phyloP scores from a whole-genome alignment of 1,140 invertebrate species.

The Heliconius hewitsoni region DNA sequence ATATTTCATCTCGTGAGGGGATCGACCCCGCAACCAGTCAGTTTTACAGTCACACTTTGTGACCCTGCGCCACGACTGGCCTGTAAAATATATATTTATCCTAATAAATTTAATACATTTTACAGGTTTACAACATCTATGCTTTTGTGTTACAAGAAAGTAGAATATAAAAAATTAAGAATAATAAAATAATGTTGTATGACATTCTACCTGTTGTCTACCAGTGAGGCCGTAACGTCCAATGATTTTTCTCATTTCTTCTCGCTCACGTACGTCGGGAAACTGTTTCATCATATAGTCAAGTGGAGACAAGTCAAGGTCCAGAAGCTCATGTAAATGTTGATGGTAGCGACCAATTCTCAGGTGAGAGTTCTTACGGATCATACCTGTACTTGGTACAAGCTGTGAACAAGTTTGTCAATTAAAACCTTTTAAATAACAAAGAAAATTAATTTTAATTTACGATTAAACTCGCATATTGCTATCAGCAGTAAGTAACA shows the following conservation, averaged over 20 bases:
- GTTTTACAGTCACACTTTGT: no score
- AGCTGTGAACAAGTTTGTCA: conserved; percentile 82
- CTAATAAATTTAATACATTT: no score
- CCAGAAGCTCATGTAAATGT: conserved; percentile 97
- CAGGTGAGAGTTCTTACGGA: conserved; percentile 98
- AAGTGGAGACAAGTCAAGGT: conserved; percentile 96
- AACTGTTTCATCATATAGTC: conserved; percentile 99
- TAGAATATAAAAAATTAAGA: no score
- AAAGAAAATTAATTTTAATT: no score
- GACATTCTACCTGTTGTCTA: conserved; percentile 89
- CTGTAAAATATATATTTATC: no score
- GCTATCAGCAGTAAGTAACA: no score
- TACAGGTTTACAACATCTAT: background rate
- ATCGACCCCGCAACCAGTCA: no score
- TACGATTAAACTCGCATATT: no score
- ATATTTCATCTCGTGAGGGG: no score
- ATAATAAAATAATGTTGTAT: no score
- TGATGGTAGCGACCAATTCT: conserved; percentile 99
- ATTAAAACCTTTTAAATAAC: background rate
- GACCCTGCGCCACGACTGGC: no score
- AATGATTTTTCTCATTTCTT: conserved; percentile 99
- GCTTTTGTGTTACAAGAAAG: background rate
- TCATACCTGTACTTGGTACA: conserved; percentile 97
- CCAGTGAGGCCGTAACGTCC: conserved; percentile 98
- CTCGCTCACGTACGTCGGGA: conserved; percentile 98